A percentile compares a stretch with the other conserved stretches of the same genome.
Evolutionary conservation across 2,113 vertebrate species (phyloP).

Genomic region (Arenaria interpres): DNA sequence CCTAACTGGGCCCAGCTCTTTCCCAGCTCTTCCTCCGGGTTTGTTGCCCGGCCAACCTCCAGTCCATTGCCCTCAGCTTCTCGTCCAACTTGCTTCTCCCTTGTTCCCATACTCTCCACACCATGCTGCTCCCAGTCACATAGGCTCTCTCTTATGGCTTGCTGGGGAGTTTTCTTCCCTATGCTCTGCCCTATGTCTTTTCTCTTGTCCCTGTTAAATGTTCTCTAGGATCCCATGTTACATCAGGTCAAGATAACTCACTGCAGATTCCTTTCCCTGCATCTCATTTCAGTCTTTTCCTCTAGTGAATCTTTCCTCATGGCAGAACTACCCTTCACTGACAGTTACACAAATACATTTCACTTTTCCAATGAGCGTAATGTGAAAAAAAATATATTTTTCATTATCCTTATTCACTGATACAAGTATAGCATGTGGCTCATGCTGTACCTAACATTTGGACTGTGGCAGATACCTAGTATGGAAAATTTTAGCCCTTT

Average conservation of each 20-base stretch:
- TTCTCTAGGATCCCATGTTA: neutral
- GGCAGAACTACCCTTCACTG: neutral
- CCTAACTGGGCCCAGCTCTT: neutral
- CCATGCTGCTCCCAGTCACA: neutral
- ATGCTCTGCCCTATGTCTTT: neutral
- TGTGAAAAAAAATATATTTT: neutral
- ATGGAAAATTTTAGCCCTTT: neutral
- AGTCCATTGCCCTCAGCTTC: neutral
- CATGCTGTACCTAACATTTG: neutral
- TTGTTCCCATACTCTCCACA: neutral
- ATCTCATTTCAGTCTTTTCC: neutral
- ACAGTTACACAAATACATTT: neutral
- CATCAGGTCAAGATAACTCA: neutral
- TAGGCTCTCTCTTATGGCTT: neutral
- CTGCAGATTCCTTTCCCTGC: neutral
- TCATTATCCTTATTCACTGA: neutral
- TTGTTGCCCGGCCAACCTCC: accelerated
- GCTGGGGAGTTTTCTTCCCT: neutral
- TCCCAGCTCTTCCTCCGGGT: neutral
- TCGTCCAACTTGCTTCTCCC: neutral
- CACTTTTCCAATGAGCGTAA: neutral
- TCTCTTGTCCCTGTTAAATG: neutral
- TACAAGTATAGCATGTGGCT: neutral
- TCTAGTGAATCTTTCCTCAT: neutral
- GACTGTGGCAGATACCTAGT: neutral